These are phyloP conservation scores for Carassius carassius DNA, from an alignment of 2,113 vertebrate species.

Conservation along the genomic window DNA sequence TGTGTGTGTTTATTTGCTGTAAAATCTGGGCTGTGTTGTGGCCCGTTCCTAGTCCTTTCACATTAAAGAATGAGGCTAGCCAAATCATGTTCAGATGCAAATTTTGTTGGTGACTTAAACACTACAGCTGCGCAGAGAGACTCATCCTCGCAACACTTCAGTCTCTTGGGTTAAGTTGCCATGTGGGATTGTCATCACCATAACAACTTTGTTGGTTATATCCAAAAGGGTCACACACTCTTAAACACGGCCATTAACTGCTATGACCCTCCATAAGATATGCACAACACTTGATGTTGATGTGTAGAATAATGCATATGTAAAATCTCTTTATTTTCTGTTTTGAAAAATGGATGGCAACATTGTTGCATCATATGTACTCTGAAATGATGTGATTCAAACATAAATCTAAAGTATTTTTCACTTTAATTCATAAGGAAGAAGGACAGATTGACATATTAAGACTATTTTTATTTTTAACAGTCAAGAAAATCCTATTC, in stretches of 20 bases:
- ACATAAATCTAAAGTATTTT: not conserved
- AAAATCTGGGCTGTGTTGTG: slow-evolving; percentile 14
- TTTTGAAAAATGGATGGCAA: not conserved
- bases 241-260: not conserved
- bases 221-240: slow-evolving; percentile 40
- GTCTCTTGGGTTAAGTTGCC: slow-evolving; percentile 65
- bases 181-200: slow-evolving; percentile 74
- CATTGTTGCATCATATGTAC: not conserved
- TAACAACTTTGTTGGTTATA: slow-evolving; percentile 70
- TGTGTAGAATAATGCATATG: not conserved
- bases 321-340: not conserved
- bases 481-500: no score
- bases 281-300: not conserved
- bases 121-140: slow-evolving; percentile 53
- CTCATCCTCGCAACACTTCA: slow-evolving; percentile 69
- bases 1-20: slow-evolving; percentile 23
- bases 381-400: no score
- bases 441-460: not conserved
- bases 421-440: not conserved
- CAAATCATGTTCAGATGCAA: slow-evolving; percentile 4
- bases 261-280: not conserved
- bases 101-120: slow-evolving; percentile 11
- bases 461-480: no score
- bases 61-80: slow-evolving; percentile 6
- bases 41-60: not conserved